These are phyloP conservation scores for Tachina grossa DNA, from an alignment of 2,888 invertebrate species.

Conservation along the genomic window DNA sequence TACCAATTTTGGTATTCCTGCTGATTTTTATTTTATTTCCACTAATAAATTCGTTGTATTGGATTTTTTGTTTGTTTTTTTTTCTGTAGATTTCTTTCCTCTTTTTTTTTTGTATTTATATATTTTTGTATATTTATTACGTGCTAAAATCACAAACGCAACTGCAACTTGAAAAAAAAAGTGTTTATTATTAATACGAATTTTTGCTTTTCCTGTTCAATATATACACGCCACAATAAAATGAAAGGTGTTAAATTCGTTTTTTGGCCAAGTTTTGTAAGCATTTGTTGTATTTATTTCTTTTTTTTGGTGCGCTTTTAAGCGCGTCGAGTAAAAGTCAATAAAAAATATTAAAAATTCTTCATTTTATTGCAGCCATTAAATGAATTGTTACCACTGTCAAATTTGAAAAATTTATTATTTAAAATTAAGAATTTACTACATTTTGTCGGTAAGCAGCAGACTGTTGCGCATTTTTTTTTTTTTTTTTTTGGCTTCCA, in stretches of 20 bases:
- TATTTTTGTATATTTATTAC: conserved; percentile 63
- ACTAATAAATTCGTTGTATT: conserved; percentile 45
- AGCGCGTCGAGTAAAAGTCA: conserved; percentile 36
- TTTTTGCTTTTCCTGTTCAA: conserved; percentile 65
- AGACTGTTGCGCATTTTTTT: background rate
- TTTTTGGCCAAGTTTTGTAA: conserved; percentile 55
- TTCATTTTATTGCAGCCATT: conserved; percentile 42
- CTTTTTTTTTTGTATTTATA: conserved; percentile 21
- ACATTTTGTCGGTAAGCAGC: background rate
- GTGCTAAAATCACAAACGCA: conserved; percentile 68
- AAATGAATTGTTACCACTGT: conserved; percentile 25
- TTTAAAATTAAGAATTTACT: conserved; percentile 36
- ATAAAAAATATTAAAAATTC: conserved; percentile 19
- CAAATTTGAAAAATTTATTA: conserved; percentile 46
- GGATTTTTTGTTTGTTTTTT: conserved; percentile 5
- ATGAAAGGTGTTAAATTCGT: conserved; percentile 68
- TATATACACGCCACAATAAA: conserved; percentile 47
- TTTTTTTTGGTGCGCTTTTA: background rate
- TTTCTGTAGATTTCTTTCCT: background rate
- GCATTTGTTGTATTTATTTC: too few relatives aligned
- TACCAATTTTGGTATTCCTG: conserved; percentile 70
- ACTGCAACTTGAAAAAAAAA: conserved; percentile 16
- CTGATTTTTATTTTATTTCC: conserved; percentile 67
- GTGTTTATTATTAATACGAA: conserved; percentile 54
- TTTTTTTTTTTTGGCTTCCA: conserved; percentile 2